Base-by-base conservation (phyloP, 1,140 invertebrate species). In the Leucophenga varia region DNA sequence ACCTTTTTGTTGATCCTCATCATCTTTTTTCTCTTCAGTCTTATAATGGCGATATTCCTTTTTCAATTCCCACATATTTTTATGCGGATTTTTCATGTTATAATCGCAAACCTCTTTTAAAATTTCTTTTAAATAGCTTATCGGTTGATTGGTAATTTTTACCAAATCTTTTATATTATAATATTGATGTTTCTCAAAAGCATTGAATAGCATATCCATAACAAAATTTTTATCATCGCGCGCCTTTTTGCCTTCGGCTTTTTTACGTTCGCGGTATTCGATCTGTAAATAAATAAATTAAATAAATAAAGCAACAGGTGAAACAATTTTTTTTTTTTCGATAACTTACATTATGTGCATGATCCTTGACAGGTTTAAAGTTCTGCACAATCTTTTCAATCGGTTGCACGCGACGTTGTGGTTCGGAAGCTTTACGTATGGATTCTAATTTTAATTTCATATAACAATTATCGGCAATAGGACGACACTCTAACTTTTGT, bases 111-210 rank as follows among this genome's bases (percentile, higher is more conserved):
- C 93, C 79, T 98, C 96, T 72, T 96, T 95, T 3, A 99, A 78
- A 61, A 99, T 97, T 79, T 98, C 96, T 75, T 98, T 98, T 43
- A 99, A 79, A 77, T 97, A 98, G n/a, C 90, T 89, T 40, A 85
- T 85, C 3, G 83, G 84, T 58, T 85, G 84, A 56, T 79, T 81
- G 16, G 83, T 86, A 43, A 85, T 84, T 76, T 89, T 90, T 14
- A 97, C 94, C 35, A 99, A 81, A 81, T 98, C 97, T 74, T 93
- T 95, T 47, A 98, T 93, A 75, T 97, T 98, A 73, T 99, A 99
- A 82, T 97, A 99, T 72, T 99, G 97, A 87, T 99, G 97, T 76
- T 97, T 97, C 76, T 99, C 96, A 82, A 99, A 99, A 30, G 96
- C 95, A 67, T 88, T 86, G 82, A 97, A 99, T 19, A 99, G 74